A percentile compares a stretch with the other conserved stretches of the same genome.
Evolutionary conservation across 2,888 invertebrate species (phyloP).

Genomic region (Xylocampa areola): DNA sequence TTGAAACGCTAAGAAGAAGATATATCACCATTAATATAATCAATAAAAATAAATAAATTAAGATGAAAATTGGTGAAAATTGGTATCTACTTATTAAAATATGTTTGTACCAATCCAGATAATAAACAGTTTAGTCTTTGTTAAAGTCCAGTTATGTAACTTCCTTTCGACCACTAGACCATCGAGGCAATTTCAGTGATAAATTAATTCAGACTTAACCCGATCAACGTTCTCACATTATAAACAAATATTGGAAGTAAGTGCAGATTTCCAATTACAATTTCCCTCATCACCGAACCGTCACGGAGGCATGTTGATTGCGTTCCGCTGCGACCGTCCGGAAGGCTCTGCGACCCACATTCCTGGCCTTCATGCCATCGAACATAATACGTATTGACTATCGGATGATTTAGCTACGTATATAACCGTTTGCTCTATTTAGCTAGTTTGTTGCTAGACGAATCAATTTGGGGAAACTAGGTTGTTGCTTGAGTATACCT

Average conservation of each 20-base stretch:
- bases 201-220: too few species aligned
- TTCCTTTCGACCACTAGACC: too few species aligned
- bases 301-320: conserved; percentile 72
- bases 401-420: conserved; percentile 52
- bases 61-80: too few species aligned
- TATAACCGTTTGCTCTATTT: conserved; percentile 31
- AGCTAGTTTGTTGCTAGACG: conserved; percentile 11
- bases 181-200: too few species aligned
- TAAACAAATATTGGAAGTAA: conserved; percentile 37
- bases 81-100: too few species aligned
- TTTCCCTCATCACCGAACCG: conserved; percentile 58
- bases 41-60: too few species aligned
- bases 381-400: conserved; percentile 60
- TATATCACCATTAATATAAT: too few species aligned
- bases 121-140: too few species aligned
- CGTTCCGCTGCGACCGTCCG: conserved; percentile 71
- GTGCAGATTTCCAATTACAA: conserved; percentile 52
- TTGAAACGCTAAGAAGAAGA: too few species aligned
- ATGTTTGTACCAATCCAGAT: too few species aligned
- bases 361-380: conserved; percentile 53
- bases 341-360: conserved; percentile 80
- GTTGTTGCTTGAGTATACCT: conserved; percentile 6
- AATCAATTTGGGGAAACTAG: conserved; percentile 20
- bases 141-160: too few species aligned
- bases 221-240: neutral